A percentile compares a stretch with the other conserved stretches of the same genome.
Evolutionary conservation across 2,113 vertebrate genomes (phyloP).

Genomic region (Microcebus lehilahytsara): DNA sequence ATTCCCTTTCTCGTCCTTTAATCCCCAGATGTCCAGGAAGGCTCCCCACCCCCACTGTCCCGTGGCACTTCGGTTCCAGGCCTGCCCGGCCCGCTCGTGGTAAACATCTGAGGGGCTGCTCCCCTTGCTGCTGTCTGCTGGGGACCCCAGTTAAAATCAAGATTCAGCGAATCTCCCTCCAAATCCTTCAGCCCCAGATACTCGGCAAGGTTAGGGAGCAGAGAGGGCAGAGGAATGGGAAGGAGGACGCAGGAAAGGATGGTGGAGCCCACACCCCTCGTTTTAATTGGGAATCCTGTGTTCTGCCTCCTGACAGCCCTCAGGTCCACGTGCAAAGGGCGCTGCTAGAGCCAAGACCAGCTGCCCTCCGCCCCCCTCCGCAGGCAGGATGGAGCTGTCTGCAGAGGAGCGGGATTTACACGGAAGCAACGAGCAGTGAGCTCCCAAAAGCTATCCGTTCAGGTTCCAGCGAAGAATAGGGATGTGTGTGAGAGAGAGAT

Average conservation of each 20-base stretch:
- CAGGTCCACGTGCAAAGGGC: background rate
- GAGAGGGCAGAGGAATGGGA: background rate
- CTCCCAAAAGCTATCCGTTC: conserved; percentile 42
- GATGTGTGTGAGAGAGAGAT: conserved; percentile 3
- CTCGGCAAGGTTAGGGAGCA: background rate
- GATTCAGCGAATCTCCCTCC: background rate
- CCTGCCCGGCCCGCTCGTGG: accelerated
- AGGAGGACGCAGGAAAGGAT: background rate
- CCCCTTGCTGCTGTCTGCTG: background rate
- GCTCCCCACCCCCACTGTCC: no score
- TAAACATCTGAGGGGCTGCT: background rate
- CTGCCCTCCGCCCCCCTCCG: background rate
- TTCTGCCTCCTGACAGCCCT: background rate
- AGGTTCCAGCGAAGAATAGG: conserved; percentile 41
- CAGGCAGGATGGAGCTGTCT: background rate
- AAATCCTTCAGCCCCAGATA: background rate
- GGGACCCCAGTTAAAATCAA: conserved; percentile 48
- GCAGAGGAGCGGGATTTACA: background rate
- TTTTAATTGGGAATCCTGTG: background rate
- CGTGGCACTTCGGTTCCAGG: accelerated
- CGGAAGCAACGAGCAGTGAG: background rate
- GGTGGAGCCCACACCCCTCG: background rate
- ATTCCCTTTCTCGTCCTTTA: background rate
- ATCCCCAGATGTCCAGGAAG: background rate
- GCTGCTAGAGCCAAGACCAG: background rate